Evolutionary conservation across 1,140 invertebrate genomes (phyloP).

Genomic region (Tetranychus cinnabarinus): DNA sequence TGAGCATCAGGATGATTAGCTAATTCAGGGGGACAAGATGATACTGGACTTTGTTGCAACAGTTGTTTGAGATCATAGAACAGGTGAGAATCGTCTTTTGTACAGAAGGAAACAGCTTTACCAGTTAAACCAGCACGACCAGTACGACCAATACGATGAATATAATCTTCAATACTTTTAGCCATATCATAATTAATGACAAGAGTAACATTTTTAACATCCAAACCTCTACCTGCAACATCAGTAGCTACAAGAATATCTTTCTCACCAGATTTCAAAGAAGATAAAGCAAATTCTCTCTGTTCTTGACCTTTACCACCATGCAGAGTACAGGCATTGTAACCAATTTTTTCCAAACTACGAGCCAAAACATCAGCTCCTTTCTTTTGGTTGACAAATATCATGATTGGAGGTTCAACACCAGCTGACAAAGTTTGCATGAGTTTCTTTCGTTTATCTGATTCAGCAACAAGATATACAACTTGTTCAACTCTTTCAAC

Average conservation of each 20-base stretch:
- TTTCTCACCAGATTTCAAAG: slow-evolving; percentile 72
- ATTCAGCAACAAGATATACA: slow-evolving; percentile 78
- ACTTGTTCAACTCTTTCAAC: slow-evolving; percentile 94
- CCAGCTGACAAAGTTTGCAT: slow-evolving; percentile 33
- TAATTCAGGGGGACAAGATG: slow-evolving; percentile 81
- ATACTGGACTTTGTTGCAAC: slow-evolving; percentile 67
- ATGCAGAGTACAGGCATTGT: slow-evolving; percentile 86
- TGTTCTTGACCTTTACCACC: slow-evolving; percentile 99
- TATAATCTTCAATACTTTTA: slow-evolving; percentile 96
- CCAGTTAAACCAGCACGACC: slow-evolving; percentile 94
- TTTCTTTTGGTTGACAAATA: slow-evolving; percentile 99
- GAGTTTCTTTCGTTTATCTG: slow-evolving; percentile 60
- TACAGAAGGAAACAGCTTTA: slow-evolving; percentile 82
- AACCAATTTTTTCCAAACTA: slow-evolving; percentile 86
- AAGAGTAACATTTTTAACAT: slow-evolving; percentile 95
- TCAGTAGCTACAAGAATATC: slow-evolving; percentile 99
- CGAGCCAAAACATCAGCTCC: slow-evolving; percentile 93
- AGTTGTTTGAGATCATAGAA: slow-evolving; percentile 95
- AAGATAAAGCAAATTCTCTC: slow-evolving; percentile 87
- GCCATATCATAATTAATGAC: slow-evolving; percentile 99
- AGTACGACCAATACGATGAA: slow-evolving; percentile 95
- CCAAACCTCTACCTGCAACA: slow-evolving; percentile 49
- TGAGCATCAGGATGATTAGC: slow-evolving; percentile 96
- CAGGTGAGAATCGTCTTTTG: slow-evolving; percentile 78
- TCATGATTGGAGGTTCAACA: slow-evolving; percentile 79